phyloP scores from a whole-genome alignment of 2,797 vertebrate species.

The Trachops cirrhosus region DNA sequence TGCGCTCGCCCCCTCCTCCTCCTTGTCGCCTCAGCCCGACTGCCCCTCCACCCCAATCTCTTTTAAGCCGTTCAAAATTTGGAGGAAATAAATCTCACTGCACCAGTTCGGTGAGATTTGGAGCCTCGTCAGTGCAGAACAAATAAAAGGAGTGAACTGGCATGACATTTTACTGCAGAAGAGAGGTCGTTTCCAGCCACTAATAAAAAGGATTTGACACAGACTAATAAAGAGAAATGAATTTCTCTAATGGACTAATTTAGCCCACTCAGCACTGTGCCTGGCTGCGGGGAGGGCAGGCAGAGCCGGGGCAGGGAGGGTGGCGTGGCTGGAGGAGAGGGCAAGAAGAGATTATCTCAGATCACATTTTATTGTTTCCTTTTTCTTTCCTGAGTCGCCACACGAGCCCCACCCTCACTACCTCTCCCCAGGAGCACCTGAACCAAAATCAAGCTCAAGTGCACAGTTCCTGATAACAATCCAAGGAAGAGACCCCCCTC shows the following conservation, averaged over 20 bases:
- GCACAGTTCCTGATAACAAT: slow-evolving; percentile 25
- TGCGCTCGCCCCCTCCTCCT: background rate
- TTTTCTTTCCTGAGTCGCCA: slow-evolving; percentile 1
- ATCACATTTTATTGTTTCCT: slow-evolving; percentile 59
- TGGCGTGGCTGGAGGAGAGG: background rate
- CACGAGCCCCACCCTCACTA: background rate
- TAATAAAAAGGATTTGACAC: slow-evolving; percentile 88
- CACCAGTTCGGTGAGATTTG: slow-evolving; percentile 80
- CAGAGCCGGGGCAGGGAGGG: background rate
- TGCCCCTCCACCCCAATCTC: slow-evolving; percentile 53
- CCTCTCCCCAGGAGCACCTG: slow-evolving; percentile 26
- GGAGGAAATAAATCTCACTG: slow-evolving; percentile 82
- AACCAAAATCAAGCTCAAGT: slow-evolving; percentile 57
- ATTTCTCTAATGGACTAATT: slow-evolving; percentile 87
- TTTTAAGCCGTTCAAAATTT: slow-evolving; percentile 79
- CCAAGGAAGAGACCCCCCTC: slow-evolving; percentile 41
- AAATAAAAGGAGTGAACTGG: slow-evolving; percentile 83
- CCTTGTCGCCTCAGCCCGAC: background rate
- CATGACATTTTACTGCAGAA: slow-evolving; percentile 87
- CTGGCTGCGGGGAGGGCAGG: slow-evolving; percentile 64
- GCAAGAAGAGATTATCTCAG: slow-evolving; percentile 35
- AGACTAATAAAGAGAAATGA: slow-evolving; percentile 88
- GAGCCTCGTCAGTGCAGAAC: slow-evolving; percentile 82
- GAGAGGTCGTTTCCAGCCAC: slow-evolving; percentile 84
- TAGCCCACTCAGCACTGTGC: slow-evolving; percentile 83